Conservation (phyloP, 2,113 vertebrate genomes). For the Pyxicephalus adspersus region DNA sequence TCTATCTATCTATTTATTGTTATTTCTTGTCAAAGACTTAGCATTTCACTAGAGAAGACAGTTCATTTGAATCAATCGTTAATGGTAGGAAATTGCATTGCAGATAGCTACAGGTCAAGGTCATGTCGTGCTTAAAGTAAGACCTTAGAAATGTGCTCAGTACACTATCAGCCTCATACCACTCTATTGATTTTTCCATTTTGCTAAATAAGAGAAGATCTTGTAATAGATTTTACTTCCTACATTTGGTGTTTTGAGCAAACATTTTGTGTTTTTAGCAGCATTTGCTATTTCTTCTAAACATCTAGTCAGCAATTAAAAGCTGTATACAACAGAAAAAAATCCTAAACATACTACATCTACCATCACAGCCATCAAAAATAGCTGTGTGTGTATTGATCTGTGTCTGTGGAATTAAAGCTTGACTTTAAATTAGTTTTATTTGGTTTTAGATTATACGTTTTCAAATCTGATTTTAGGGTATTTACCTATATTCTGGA, state of each 20-base stretch:
- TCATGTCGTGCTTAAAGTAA: slow-evolving; percentile 60
- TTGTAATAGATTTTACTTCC: slow-evolving; percentile 64
- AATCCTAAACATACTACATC: too few relatives aligned
- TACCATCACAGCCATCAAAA: too few relatives aligned
- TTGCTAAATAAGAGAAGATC: slow-evolving; percentile 56
- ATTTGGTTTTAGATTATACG: too few relatives aligned
- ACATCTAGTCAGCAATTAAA: too few relatives aligned
- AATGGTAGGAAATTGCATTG: slow-evolving; percentile 64
- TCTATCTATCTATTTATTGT: not conserved
- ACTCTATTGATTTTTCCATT: slow-evolving; percentile 64
- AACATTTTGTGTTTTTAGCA: too few relatives aligned
- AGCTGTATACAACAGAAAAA: too few relatives aligned
- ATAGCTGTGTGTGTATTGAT: too few relatives aligned
- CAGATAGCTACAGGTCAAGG: slow-evolving; percentile 63
- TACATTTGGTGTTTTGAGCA: slow-evolving; percentile 59
- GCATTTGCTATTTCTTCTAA: not conserved
- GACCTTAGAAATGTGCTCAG: slow-evolving; percentile 59
- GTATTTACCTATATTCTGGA: too few relatives aligned
- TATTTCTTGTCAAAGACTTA: slow-evolving; percentile 7
- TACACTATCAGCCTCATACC: slow-evolving; percentile 59
- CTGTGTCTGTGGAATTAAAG: too few relatives aligned
- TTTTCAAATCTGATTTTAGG: too few relatives aligned
- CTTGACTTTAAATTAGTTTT: too few relatives aligned
- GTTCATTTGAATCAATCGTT: slow-evolving; percentile 55
- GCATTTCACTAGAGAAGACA: slow-evolving; percentile 13